phyloP scores from a whole-genome alignment of 2,797 vertebrate genomes.

The Lates japonicus region DNA sequence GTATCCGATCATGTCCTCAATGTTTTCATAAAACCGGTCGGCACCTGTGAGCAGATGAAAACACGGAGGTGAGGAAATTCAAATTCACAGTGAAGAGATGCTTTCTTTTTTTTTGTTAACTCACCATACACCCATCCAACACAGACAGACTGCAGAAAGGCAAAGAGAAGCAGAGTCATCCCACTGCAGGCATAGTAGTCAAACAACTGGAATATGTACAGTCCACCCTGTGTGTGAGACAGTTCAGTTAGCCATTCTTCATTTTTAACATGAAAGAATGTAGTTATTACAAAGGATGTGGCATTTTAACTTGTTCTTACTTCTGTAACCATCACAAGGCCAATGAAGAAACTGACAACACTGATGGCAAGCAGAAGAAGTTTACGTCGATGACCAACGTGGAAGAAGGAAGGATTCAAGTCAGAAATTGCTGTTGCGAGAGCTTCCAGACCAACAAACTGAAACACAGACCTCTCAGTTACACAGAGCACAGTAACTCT shows the following conservation, averaged over 20 bases:
- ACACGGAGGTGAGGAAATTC: neutral
- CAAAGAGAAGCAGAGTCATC: conserved; percentile 87
- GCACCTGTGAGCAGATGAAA: conserved; percentile 73
- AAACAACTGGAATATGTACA: conserved; percentile 89
- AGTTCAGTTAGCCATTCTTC: neutral
- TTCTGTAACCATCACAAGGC: conserved; percentile 87
- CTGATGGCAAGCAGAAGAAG: conserved; percentile 83
- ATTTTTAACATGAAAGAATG: neutral
- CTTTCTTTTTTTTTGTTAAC: conserved; percentile 36
- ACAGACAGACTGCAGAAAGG: conserved; percentile 80
- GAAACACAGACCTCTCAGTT: conserved; percentile 53
- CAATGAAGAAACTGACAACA: conserved; percentile 78
- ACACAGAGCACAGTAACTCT: conserved; percentile 11
- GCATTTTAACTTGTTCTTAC: conserved; percentile 64
- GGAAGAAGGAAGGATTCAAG: conserved; percentile 83
- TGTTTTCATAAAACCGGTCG: conserved; percentile 83
- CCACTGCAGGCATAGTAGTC: conserved; percentile 89
- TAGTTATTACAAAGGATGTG: neutral
- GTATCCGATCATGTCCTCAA: conserved; percentile 89
- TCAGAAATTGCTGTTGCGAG: conserved; percentile 84
- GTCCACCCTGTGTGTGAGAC: conserved; percentile 79
- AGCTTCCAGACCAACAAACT: conserved; percentile 89
- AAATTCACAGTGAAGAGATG: neutral
- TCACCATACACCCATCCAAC: conserved; percentile 88
- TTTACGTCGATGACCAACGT: conserved; percentile 85